Evolutionary conservation across 2,113 vertebrate genomes (phyloP).

Genomic region (Setophaga coronata): DNA sequence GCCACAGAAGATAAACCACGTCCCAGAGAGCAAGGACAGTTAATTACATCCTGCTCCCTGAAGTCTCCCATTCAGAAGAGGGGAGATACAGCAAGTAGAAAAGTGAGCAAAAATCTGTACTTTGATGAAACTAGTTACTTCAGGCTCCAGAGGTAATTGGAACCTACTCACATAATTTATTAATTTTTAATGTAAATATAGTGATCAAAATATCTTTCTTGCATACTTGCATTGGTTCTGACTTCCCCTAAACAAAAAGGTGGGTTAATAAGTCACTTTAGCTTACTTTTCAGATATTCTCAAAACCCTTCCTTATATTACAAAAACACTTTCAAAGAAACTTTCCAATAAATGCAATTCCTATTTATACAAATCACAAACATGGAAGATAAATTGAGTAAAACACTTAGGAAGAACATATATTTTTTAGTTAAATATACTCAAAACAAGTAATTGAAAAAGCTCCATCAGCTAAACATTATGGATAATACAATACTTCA

Average conservation of each 20-base stretch:
- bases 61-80: neutral
- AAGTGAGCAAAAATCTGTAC: neutral
- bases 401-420: neutral
- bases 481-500: neutral
- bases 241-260: neutral
- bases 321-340: neutral
- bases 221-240: neutral
- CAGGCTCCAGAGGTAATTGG: neutral
- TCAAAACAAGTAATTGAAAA: neutral
- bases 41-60: neutral
- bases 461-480: neutral
- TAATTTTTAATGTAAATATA: neutral
- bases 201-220: neutral
- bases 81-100: neutral
- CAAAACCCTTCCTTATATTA: neutral
- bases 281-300: neutral
- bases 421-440: neutral
- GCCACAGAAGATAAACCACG: neutral
- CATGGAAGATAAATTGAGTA: neutral
- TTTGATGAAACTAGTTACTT: neutral
- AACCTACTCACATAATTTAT: neutral
- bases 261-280: neutral
- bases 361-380: neutral
- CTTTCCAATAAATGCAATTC: neutral
- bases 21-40: neutral